phyloP scores from a whole-genome alignment of 2,797 vertebrate genomes.

The Fundulus diaphanus region DNA sequence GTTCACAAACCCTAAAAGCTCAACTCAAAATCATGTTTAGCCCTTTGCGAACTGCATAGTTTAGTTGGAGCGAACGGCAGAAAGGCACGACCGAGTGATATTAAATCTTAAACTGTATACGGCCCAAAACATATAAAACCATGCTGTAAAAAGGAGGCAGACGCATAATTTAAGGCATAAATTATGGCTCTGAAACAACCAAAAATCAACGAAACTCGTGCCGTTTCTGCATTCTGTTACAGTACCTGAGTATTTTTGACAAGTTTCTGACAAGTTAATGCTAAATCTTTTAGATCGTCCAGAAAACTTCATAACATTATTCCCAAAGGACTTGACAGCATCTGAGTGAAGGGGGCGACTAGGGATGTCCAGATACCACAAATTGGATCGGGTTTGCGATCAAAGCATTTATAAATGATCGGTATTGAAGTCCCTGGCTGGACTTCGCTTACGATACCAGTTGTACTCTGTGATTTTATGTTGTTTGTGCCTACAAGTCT shows the following conservation, averaged over 20 bases:
- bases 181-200: constrained; percentile 24
- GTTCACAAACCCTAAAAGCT: constrained; percentile 7
- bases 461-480: not conserved
- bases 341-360: constrained; percentile 18
- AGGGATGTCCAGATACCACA: not conserved
- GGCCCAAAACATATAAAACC: constrained; percentile 39
- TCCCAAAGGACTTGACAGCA: constrained; percentile 14
- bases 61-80: constrained; percentile 19
- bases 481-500: not conserved
- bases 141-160: constrained; percentile 35
- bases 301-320: constrained; percentile 16
- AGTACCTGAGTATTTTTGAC: constrained; percentile 62
- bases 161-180: constrained; percentile 36
- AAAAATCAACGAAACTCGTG: constrained; percentile 35
- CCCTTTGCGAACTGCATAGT: constrained; percentile 13
- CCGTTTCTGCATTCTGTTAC: constrained; percentile 37
- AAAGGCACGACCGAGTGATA: constrained; percentile 23
- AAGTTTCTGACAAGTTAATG: constrained; percentile 18
- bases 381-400: not conserved
- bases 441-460: not conserved
- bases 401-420: not conserved
- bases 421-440: not conserved
- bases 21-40: constrained; percentile 8
- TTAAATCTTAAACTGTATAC: constrained; percentile 13
- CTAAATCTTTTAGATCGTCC: constrained; percentile 20